Base-by-base conservation (phyloP, 1,140 invertebrate species). In the Doryteuthis pealeii region DNA sequence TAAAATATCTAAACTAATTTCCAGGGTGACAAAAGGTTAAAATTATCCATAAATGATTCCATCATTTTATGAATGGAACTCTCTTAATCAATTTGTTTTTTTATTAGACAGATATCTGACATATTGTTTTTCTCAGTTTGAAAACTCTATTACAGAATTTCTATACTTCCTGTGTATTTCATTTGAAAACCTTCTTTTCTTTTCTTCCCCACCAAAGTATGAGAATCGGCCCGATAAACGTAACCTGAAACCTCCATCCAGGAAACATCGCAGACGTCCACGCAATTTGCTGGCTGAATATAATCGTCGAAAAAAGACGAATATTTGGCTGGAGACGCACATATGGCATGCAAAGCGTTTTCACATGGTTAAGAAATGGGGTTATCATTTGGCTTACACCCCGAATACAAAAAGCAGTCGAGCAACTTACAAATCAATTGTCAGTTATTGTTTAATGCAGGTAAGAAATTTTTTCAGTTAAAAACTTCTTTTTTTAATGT, bases 341-440 rank as follows among this genome's bases (percentile, higher is more conserved):
- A 94, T 99, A 72, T 99, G 97, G 97, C 97, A 99, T 90, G 97
- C 97, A 0, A 99, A 99, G 89, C 91, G 92, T 74, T 92, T 91
- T 78, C 87, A 89, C 76, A 97, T 98, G 93, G 89, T 91, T 0
- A 90, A 93, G 71, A 91, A 93, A 80, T 99, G 96, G 95, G 94
- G 95, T 0, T 95, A 94, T 83, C 93, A 92, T 76, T 84, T 99
- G 49, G 91, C 96, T 0, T 84, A 92, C 77, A 89, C 91, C 73
- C 92, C 95, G 3, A 96, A 94, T 85, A 94, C 96, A 83, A 97
- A 95, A 88, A 92, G 93, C 75, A 94, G 93, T 79, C 89, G 94
- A 82, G 93, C 96, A 45, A 93, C 93, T 86, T 96, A 96, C 83
- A 90, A 95, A 82, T 94, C 95, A 15, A 91, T 91, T 5, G 90